phyloP scores from a whole-genome alignment of 2,113 vertebrate genomes.

The Anguilla japonica region DNA sequence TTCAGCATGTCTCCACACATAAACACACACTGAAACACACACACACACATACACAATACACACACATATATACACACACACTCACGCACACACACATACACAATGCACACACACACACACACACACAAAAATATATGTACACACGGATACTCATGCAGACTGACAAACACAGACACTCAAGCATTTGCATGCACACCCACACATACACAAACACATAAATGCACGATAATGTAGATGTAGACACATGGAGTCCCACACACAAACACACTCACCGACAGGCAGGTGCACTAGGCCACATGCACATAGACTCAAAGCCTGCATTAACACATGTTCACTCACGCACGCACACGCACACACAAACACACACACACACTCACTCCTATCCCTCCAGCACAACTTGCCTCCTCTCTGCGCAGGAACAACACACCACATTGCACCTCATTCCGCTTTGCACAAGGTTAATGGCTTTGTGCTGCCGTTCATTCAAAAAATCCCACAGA shows the following conservation, averaged over 20 bases:
- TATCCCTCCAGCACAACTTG: background rate
- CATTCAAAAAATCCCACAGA: background rate
- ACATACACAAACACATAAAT: background rate
- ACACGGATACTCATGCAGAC: background rate
- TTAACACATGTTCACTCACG: background rate
- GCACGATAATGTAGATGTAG: background rate
- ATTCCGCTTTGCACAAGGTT: background rate
- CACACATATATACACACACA: conserved; percentile 6
- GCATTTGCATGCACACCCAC: background rate
- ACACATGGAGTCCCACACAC: background rate
- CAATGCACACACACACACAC: background rate
- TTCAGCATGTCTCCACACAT: background rate
- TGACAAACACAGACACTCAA: background rate
- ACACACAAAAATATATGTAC: background rate
- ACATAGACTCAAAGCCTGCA: background rate
- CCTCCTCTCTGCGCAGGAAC: background rate
- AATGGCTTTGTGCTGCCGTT: background rate
- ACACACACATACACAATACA: background rate
- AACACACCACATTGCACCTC: background rate
- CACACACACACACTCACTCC: background rate
- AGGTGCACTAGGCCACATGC: no score
- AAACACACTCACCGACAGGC: background rate
- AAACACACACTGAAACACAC: background rate
- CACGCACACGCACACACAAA: background rate
- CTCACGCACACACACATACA: background rate